Percentiles rank a stretch among this genome's conserved stretches.
phyloP scores from a whole-genome alignment of 2,113 vertebrate genomes.

The Scartelaos histophorus region DNA sequence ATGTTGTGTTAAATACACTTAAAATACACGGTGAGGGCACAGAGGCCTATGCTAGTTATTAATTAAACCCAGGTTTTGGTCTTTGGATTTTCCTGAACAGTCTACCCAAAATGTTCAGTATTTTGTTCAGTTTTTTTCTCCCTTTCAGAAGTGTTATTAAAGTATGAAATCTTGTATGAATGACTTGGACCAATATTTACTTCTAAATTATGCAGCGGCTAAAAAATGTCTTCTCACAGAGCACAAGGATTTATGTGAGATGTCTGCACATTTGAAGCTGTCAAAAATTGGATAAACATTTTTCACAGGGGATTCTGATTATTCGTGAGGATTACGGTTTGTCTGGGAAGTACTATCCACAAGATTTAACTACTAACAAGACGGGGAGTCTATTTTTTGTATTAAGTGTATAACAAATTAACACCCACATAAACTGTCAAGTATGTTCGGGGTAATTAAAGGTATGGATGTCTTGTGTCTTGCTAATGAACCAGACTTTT shows the following conservation, averaged over 20 bases:
- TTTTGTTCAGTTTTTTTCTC: neutral
- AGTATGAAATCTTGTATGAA: neutral
- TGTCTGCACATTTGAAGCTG: neutral
- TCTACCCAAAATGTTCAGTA: neutral
- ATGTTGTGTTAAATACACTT: neutral
- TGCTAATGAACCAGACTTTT: neutral
- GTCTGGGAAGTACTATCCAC: neutral
- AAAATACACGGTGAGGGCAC: no score
- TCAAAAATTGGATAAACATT: neutral
- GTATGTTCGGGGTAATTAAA: neutral
- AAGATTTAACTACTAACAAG: neutral
- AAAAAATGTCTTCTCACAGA: neutral
- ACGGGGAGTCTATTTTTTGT: neutral
- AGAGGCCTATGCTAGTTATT: neutral
- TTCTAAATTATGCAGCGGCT: neutral
- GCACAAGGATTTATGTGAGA: neutral
- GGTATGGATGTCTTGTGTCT: neutral
- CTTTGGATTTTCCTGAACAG: neutral
- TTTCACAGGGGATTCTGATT: neutral
- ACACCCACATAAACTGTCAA: neutral
- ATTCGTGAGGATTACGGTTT: neutral
- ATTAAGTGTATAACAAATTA: neutral
- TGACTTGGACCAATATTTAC: constrained; percentile 7
- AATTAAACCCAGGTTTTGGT: neutral
- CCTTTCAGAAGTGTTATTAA: neutral